Conservation (phyloP, 2,888 invertebrate genomes). For the Cantharis rufa region DNA sequence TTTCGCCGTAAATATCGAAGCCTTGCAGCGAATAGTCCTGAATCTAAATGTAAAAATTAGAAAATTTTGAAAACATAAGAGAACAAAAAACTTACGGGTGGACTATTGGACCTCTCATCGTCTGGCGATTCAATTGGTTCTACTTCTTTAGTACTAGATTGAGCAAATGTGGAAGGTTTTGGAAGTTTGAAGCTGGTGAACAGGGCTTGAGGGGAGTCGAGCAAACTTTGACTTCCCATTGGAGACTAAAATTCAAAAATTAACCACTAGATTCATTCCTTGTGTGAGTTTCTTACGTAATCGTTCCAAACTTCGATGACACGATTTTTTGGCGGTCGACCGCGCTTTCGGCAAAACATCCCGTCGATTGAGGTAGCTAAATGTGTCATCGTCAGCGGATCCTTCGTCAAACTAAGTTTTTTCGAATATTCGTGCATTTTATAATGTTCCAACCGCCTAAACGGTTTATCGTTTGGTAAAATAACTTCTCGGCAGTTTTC, state of each 20-base stretch:
- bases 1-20: conserved; percentile 65
- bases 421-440: conserved; percentile 70
- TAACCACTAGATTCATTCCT: neutral
- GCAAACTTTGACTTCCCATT: conserved; percentile 51
- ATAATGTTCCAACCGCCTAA: conserved; percentile 81
- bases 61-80: conserved; percentile 33
- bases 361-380: conserved; percentile 80
- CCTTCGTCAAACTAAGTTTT: conserved; percentile 54
- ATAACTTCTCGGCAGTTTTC: conserved; percentile 82
- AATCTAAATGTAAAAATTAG: conserved; percentile 33
- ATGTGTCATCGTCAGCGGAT: conserved; percentile 60
- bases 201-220: conserved; percentile 83
- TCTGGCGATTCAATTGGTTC: conserved; percentile 48
- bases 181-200: conserved; percentile 93
- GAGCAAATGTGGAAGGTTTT: conserved; percentile 59
- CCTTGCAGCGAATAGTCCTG: conserved; percentile 65
- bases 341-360: conserved; percentile 90
- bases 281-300: conserved; percentile 65
- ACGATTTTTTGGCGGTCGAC: conserved; percentile 95
- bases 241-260: conserved; percentile 41
- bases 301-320: conserved; percentile 90
- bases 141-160: conserved; percentile 46
- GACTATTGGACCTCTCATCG: conserved; percentile 53
- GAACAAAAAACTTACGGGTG: conserved; percentile 46
- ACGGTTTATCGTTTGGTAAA: conserved; percentile 76